Percentiles rank a stretch among this genome's conserved stretches.
phyloP scores from a whole-genome alignment of 2,888 invertebrate species.

The Tiphia femorata region DNA sequence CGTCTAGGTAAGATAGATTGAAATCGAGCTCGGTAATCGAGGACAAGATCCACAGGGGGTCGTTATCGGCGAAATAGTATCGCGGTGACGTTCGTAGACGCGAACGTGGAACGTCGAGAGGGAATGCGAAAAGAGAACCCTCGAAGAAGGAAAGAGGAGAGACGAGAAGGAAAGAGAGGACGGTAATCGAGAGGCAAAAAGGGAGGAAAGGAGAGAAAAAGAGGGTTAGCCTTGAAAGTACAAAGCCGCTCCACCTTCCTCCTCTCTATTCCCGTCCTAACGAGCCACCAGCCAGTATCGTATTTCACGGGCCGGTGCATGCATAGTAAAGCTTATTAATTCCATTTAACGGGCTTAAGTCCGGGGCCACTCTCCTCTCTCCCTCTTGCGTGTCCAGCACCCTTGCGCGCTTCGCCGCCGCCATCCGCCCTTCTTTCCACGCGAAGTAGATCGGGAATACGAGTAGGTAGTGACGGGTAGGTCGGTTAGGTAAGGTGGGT shows the following conservation, averaged over 20 bases:
- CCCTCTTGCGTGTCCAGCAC: background rate
- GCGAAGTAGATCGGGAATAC: slow-evolving; percentile 57
- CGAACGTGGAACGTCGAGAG: slow-evolving; percentile 4
- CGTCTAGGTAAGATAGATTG: no score
- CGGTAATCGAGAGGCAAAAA: slow-evolving; percentile 12
- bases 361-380: slow-evolving; percentile 37
- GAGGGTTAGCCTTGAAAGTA: slow-evolving; percentile 52
- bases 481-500: background rate
- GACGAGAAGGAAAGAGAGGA: background rate
- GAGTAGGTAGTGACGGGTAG: slow-evolving; percentile 45
- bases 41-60: no score
- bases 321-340: slow-evolving; percentile 66
- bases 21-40: no score
- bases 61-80: no score
- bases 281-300: slow-evolving; percentile 59
- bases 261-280: slow-evolving; percentile 54
- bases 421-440: background rate
- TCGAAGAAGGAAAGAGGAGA: background rate
- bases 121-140: slow-evolving; percentile 2
- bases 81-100: no score
- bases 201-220: slow-evolving; percentile 4
- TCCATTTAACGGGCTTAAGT: slow-evolving; percentile 63
- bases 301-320: slow-evolving; percentile 64
- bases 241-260: slow-evolving; percentile 57
- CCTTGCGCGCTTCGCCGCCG: background rate